phyloP scores from a whole-genome alignment of 1,140 invertebrate species.

The Anadara kagoshimensis region DNA sequence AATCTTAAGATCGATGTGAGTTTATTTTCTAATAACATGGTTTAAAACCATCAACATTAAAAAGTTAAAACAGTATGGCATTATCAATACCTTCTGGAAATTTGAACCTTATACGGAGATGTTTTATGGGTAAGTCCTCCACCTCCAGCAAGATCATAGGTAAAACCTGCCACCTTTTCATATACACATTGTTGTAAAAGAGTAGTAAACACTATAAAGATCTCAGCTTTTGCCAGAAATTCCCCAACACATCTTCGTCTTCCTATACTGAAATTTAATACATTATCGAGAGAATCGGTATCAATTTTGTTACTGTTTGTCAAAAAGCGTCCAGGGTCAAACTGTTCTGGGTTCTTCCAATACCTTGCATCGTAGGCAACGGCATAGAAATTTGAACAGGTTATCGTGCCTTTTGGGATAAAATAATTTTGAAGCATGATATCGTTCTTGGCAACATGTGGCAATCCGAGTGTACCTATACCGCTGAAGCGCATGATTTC shows the following conservation, averaged over 20 bases:
- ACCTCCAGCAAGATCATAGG: no score
- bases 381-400: constrained; percentile 66
- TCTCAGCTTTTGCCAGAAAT: constrained; percentile 46
- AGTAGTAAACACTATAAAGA: constrained; percentile 48
- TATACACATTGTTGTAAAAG: constrained; percentile 39
- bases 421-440: constrained; percentile 58
- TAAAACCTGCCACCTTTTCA: no score
- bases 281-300: constrained; percentile 8
- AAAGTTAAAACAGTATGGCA: no score
- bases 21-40: no score
- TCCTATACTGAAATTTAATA: constrained; percentile 39
- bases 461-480: constrained; percentile 68
- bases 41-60: no score
- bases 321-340: constrained; percentile 85
- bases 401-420: constrained; percentile 64
- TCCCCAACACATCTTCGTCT: constrained; percentile 51
- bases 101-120: no score
- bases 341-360: constrained; percentile 82
- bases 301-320: constrained; percentile 78
- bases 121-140: no score
- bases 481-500: constrained; percentile 17
- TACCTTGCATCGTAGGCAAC: constrained; percentile 64
- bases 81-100: no score
- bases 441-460: constrained; percentile 50
- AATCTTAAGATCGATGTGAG: no score